These are phyloP conservation scores for Labia minor DNA, from an alignment of 2,888 invertebrate genomes.

Conservation along the genomic window DNA sequence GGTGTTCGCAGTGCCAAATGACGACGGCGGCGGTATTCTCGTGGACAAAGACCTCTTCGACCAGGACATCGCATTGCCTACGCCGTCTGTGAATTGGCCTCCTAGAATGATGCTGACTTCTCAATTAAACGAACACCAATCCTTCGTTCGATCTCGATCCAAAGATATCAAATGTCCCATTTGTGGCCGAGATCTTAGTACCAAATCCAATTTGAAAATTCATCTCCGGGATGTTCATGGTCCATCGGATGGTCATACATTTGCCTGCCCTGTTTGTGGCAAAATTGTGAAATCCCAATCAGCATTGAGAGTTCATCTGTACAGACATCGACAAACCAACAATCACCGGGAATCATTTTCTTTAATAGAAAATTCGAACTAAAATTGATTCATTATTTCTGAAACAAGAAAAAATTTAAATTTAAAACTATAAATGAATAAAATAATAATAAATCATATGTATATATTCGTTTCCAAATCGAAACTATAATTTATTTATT, in stretches of 20 bases:
- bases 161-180: slow-evolving; percentile 18
- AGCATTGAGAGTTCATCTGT: slow-evolving; percentile 21
- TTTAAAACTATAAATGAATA: neutral
- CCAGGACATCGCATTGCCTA: neutral
- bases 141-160: neutral
- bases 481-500: neutral
- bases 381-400: neutral
- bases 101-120: neutral
- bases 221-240: slow-evolving; percentile 22
- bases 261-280: slow-evolving; percentile 21
- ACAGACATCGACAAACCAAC: slow-evolving; percentile 8
- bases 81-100: neutral
- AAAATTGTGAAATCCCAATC: slow-evolving; percentile 20
- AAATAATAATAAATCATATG: neutral
- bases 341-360: neutral
- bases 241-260: slow-evolving; percentile 13
- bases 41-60: neutral
- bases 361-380: neutral
- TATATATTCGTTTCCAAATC: neutral
- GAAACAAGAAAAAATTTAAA: neutral
- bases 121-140: too few species aligned
- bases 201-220: slow-evolving; percentile 22
- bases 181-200: slow-evolving; percentile 20
- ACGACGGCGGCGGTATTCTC: neutral
- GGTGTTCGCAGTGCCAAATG: neutral